phyloP scores from a whole-genome alignment of 2,888 invertebrate species.

The Oeneis ivallda region DNA sequence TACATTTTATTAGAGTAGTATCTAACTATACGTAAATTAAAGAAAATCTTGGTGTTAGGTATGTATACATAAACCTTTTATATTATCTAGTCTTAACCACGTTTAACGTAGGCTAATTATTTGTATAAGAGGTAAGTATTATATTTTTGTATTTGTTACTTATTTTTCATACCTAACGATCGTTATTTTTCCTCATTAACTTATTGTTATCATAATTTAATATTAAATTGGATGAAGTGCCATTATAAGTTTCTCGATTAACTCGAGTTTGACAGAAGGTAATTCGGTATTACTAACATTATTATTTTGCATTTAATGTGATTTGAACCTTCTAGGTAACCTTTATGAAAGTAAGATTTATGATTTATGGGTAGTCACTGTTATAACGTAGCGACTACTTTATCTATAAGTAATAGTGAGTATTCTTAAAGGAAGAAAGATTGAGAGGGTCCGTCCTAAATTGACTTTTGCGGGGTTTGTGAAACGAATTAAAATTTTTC shows the following conservation, averaged over 20 bases:
- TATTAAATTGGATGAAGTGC: slow-evolving; percentile 11
- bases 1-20: background rate
- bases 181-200: background rate
- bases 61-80: slow-evolving; percentile 30
- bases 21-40: background rate
- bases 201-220: background rate
- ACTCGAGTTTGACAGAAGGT: slow-evolving; percentile 10
- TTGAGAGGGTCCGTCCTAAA: slow-evolving; percentile 45
- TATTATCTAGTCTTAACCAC: slow-evolving; percentile 30
- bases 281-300: slow-evolving; percentile 29
- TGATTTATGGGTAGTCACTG: too few relatives aligned
- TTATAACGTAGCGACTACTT: too few relatives aligned
- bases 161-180: background rate
- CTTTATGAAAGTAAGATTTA: too few relatives aligned
- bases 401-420: background rate
- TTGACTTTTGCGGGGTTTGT: slow-evolving; percentile 37
- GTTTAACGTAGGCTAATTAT: slow-evolving; percentile 11
- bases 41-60: slow-evolving; percentile 27
- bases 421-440: slow-evolving; percentile 34
- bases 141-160: slow-evolving; percentile 9
- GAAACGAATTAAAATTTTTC: slow-evolving; percentile 32
- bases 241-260: slow-evolving; percentile 22
- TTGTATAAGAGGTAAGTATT: background rate
- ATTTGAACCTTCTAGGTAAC: background rate
- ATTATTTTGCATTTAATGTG: slow-evolving; percentile 25